A percentile compares a stretch with the other conserved stretches of the same genome.
Evolutionary conservation across 2,113 vertebrate species (phyloP).

Genomic region (Grallaria varia): DNA sequence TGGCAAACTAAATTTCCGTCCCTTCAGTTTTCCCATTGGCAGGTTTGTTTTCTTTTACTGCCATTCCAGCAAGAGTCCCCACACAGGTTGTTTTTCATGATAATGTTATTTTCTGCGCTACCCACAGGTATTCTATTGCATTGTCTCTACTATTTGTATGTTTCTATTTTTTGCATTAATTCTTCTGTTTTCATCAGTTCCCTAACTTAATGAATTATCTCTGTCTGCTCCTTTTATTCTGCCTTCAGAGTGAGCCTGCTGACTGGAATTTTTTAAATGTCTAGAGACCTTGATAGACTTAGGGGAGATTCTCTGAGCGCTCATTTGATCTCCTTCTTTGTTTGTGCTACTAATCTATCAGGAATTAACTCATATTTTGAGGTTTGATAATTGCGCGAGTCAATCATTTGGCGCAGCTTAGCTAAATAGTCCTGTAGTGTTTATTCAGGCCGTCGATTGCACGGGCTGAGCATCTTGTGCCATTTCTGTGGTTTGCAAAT

Average conservation of each 20-base stretch:
- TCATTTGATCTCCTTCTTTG: neutral
- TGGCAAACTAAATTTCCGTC: neutral
- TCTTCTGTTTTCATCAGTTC: neutral
- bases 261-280: neutral
- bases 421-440: neutral
- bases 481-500: constrained; percentile 4
- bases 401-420: neutral
- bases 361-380: neutral
- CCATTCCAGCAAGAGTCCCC: neutral
- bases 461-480: neutral
- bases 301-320: neutral
- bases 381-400: neutral
- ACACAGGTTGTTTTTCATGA: neutral
- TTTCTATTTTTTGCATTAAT: neutral
- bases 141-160: neutral
- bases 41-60: neutral
- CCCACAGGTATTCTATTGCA: neutral
- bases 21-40: neutral
- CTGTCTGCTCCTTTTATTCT: neutral
- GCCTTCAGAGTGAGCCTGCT: neutral
- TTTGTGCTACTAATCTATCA: neutral
- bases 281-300: neutral
- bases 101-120: neutral
- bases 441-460: neutral
- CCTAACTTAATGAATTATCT: neutral